Conservation (phyloP, 2,888 invertebrate genomes). For the Mythimna vitellina region DNA sequence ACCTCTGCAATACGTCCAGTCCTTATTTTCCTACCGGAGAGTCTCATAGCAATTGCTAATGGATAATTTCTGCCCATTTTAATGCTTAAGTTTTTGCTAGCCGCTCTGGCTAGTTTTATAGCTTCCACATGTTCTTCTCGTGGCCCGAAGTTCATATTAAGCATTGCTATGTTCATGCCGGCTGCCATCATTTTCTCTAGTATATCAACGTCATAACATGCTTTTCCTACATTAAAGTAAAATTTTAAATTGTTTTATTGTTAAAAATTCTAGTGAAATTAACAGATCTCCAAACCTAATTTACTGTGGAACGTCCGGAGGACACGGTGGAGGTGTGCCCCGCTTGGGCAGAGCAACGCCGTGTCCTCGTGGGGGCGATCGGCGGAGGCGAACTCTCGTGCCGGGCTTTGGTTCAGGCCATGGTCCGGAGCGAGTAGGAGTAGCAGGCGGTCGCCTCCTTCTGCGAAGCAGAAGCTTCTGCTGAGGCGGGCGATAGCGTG, state of each 20-base stretch:
- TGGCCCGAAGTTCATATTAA: constrained; percentile 83
- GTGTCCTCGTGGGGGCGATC: no score
- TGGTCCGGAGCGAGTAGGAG: no score
- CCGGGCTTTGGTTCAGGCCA: no score
- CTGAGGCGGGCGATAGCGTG: no score
- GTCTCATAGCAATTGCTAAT: constrained; percentile 95
- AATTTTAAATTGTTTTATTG: not conserved
- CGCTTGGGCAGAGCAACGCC: no score
- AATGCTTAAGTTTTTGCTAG: constrained; percentile 90
- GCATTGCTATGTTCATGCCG: constrained; percentile 89
- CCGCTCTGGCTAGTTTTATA: constrained; percentile 83
- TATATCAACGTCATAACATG: constrained; percentile 77
- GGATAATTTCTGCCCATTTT: constrained; percentile 92
- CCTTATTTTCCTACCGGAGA: constrained; percentile 97
- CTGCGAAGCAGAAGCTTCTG: no score
- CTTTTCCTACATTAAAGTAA: constrained; percentile 70
- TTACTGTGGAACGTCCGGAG: no score
- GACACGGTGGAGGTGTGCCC: no score
- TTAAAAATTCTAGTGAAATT: no score
- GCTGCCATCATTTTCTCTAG: constrained; percentile 87
- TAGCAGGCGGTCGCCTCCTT: no score
- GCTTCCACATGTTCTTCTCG: constrained; percentile 83
- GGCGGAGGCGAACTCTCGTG: no score
- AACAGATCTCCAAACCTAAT: no score
- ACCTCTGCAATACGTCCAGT: constrained; percentile 96